Base-by-base conservation (phyloP, 2,888 invertebrate species). In the Catocala fraxini region DNA sequence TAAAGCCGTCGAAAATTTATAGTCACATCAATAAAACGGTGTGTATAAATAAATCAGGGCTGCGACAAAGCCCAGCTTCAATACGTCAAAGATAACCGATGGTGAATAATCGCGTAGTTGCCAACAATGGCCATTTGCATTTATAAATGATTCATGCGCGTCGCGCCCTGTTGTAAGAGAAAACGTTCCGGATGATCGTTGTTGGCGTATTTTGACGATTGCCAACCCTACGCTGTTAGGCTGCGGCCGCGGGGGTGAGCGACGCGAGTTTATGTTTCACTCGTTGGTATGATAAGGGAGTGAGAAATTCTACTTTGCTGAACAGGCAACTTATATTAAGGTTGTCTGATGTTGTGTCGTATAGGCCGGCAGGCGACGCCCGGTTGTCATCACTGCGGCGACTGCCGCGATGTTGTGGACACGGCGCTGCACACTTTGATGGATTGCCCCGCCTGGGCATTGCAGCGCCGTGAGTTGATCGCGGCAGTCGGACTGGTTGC, bases 141-240 rank as follows among this genome's bases (percentile, higher is more conserved):
- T 87, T 86, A 90, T 91, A 89, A 89, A 91, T 91, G 89, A 91
- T 91, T 91, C 90, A 91, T 90, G 88, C 57, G 79, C 77, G 71
- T 72, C 71, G 75, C 70, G 73, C 80, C 82, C 79, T 84, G 87
- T 85, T 86, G 83, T 81, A 81, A 81, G 85, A 85, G 87, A 85
- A 88, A 89, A 88, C 87, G 85, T 82, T 80, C 69, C 61, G 65
- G 70, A 73, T 79, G 82, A 84, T 82, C 80, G 80, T 64, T 81
- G 78, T 63, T 74, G 79, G 65, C 66, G 73, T 79, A 70, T 86
- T 84, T 78, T 84, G 85, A 82, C 84, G 82, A 83, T 80, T 83
- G 85, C 62, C 82, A 82, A 72, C 83, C 82, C 81, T 82, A 77
- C 68, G 71, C 49, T 63, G 65, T n/a, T 41, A 59, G 55, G 53